Evolutionary conservation across 2,888 invertebrate species (phyloP).

Genomic region (Rapana venosa): DNA sequence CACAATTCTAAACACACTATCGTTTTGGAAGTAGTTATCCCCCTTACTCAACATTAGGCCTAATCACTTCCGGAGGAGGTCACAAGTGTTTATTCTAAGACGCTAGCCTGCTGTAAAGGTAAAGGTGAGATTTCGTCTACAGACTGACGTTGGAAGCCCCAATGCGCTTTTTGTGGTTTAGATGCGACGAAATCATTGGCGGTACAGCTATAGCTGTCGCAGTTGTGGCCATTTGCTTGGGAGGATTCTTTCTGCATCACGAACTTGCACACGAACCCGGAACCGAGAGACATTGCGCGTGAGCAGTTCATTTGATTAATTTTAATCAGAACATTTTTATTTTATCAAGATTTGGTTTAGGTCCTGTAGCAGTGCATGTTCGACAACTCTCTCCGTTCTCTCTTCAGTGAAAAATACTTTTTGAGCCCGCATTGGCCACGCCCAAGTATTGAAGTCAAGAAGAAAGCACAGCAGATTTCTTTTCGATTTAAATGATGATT

Average conservation of each 20-base stretch:
- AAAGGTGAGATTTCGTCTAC: slow-evolving; percentile 16
- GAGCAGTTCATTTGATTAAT: slow-evolving; percentile 4
- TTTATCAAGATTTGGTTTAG: not conserved
- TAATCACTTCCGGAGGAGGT: slow-evolving; percentile 30
- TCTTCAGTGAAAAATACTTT: too few relatives aligned
- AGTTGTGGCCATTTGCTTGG: slow-evolving; percentile 59
- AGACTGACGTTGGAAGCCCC: not conserved
- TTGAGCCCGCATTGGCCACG: too few relatives aligned
- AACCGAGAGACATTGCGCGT: slow-evolving; percentile 50
- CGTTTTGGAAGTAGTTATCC: not conserved
- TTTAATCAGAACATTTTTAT: not conserved
- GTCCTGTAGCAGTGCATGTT: too few relatives aligned
- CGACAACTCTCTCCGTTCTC: too few relatives aligned
- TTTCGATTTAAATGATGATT: too few relatives aligned
- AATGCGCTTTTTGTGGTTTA: slow-evolving; percentile 65
- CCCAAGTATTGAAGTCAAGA: too few relatives aligned
- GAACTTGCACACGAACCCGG: slow-evolving; percentile 53
- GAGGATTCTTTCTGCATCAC: slow-evolving; percentile 54
- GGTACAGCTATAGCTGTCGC: slow-evolving; percentile 58
- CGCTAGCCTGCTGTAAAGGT: slow-evolving; percentile 26
- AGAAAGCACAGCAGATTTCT: too few relatives aligned
- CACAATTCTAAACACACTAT: not conserved
- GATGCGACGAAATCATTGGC: slow-evolving; percentile 66
- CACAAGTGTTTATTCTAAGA: slow-evolving; percentile 20
- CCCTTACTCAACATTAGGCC: not conserved